phyloP scores from a whole-genome alignment of 2,888 invertebrate genomes.

The Callosobruchus maculatus region DNA sequence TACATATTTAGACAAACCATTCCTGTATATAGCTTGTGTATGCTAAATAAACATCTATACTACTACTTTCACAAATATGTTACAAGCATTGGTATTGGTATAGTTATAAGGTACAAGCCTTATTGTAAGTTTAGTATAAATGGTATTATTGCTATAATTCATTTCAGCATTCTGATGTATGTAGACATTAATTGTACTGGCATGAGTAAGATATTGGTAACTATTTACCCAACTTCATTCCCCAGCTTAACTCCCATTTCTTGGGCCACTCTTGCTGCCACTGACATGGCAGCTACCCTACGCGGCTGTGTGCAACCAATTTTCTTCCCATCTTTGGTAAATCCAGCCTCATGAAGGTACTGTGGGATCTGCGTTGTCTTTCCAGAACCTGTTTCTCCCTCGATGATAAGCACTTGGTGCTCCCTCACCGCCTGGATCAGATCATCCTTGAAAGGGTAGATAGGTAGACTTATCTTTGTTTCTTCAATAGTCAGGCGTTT shows the following conservation, averaged over 20 bases:
- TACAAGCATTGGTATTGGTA: no score
- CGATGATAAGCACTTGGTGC: slow-evolving; percentile 87
- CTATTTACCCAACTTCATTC: slow-evolving; percentile 68
- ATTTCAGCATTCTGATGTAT: no score
- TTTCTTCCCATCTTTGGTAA: slow-evolving; percentile 63
- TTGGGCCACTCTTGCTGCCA: slow-evolving; percentile 94
- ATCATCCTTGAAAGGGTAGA: slow-evolving; percentile 86
- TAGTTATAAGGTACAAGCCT: no score
- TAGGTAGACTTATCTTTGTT: slow-evolving; percentile 88
- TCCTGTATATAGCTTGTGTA: no score
- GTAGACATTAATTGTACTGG: no score
- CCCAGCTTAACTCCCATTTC: slow-evolving; percentile 97
- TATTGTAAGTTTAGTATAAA: no score
- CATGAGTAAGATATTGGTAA: no score
- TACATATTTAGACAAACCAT: no score
- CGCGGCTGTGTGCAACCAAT: slow-evolving; percentile 98
- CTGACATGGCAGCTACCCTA: slow-evolving; percentile 99
- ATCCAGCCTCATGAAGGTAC: slow-evolving; percentile 92
- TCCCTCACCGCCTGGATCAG: slow-evolving; percentile 87
- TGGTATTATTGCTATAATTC: no score
- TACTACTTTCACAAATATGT: no score
- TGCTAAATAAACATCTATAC: no score
- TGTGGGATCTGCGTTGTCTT: slow-evolving; percentile 99
- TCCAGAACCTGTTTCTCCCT: slow-evolving; percentile 98
- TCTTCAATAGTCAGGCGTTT: slow-evolving; percentile 83